Conservation (phyloP, 2,888 invertebrate species). For the Nasonovia ribisnigri region DNA sequence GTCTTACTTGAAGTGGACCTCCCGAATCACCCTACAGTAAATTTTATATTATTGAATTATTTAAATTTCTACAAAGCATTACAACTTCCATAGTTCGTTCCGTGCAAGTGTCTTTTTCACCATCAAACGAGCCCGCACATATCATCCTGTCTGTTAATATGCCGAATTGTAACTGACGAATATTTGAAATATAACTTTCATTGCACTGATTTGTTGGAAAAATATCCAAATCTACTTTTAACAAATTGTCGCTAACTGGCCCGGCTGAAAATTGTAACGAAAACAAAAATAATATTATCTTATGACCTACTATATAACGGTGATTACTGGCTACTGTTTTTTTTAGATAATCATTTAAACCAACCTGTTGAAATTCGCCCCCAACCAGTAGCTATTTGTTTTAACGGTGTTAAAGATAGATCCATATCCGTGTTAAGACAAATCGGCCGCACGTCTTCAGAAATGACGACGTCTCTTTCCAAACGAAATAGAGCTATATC, state of each 20-base stretch:
- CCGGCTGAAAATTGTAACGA: conserved; percentile 51
- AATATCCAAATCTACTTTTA: conserved; percentile 66
- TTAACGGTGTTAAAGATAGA: not conserved
- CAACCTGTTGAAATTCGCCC: conserved; percentile 72
- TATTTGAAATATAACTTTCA: conserved; percentile 47
- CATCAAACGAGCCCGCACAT: conserved; percentile 71
- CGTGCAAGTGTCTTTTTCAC: conserved; percentile 72
- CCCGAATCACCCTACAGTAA: conserved; percentile 80
- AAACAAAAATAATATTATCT: too few species aligned
- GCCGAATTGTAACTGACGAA: conserved; percentile 65
- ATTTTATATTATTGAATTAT: not conserved
- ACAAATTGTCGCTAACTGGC: conserved; percentile 63
- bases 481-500: conserved; percentile 79
- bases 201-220: conserved; percentile 62
- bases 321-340: not conserved
- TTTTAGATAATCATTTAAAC: not conserved
- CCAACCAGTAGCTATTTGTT: conserved; percentile 76
- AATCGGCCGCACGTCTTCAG: conserved; percentile 75
- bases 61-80: not conserved
- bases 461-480: conserved; percentile 72
- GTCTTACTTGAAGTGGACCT: conserved; percentile 75
- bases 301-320: too few species aligned
- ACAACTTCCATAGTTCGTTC: conserved; percentile 49
- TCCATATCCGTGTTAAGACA: conserved; percentile 72
- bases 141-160: conserved; percentile 69